phyloP scores from a whole-genome alignment of 2,113 vertebrate genomes.

The Forbesichthys agassizii region DNA sequence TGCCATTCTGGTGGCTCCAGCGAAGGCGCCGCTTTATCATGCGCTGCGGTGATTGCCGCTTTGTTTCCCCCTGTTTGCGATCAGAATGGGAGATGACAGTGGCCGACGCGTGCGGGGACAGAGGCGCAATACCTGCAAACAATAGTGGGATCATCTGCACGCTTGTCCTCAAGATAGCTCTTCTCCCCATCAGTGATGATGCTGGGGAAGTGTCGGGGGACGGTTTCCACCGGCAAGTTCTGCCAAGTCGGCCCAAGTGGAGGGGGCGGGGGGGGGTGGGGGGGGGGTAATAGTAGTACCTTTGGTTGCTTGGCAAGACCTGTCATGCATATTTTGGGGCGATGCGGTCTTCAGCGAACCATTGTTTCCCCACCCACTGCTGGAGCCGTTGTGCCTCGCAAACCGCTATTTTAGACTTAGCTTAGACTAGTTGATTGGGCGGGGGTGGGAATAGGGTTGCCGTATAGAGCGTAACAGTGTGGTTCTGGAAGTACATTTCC shows the following conservation, averaged over 20 bases:
- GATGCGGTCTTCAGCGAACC: background rate
- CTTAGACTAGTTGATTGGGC: constrained; percentile 38
- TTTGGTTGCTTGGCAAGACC: too few relatives aligned
- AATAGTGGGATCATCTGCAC: constrained; percentile 45
- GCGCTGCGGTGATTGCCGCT: constrained; percentile 59
- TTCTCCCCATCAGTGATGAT: constrained; percentile 40
- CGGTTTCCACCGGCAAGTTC: constrained; percentile 35
- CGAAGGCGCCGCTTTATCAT: constrained; percentile 62
- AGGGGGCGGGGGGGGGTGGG: too few relatives aligned
- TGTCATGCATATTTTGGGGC: too few relatives aligned
- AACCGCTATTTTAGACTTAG: constrained; percentile 24
- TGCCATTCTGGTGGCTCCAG: constrained; percentile 63
- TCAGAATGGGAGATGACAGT: constrained; percentile 64
- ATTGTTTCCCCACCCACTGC: background rate
- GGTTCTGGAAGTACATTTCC: too few relatives aligned
- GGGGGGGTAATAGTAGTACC: rapidly evolving
- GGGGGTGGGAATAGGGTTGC: constrained; percentile 22
- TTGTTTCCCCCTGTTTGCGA: constrained; percentile 68
- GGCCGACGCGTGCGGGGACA: constrained; percentile 46
- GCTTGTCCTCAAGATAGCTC: constrained; percentile 52
- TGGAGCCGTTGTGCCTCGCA: background rate
- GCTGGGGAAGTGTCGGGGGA: background rate
- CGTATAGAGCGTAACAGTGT: constrained; percentile 3
- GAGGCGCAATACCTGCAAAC: constrained; percentile 39
- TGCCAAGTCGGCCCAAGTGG: constrained; percentile 27